Conservation (phyloP, 1,140 invertebrate genomes). For the Drosophila sp. region DNA sequence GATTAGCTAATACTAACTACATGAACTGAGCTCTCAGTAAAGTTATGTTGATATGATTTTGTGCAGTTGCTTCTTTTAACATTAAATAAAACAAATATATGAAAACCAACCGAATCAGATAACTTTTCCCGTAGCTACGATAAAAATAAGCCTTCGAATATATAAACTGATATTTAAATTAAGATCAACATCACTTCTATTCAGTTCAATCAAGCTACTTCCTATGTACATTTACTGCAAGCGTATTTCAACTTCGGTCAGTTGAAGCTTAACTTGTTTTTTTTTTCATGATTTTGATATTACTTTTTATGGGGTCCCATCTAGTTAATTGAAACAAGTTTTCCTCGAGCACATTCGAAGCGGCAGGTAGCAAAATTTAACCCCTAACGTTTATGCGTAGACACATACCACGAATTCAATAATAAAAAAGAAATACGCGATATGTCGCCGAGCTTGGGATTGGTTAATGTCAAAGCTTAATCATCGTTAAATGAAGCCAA, state of each 20-base stretch:
- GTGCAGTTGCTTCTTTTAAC: neutral
- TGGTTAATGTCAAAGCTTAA: conserved; percentile 26
- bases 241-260: conserved; percentile 9
- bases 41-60: neutral
- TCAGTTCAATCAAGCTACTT: too few species aligned
- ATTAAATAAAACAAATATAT: neutral
- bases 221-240: neutral
- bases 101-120: neutral
- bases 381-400: conserved; percentile 27
- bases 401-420: conserved; percentile 25
- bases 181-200: neutral
- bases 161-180: too few species aligned
- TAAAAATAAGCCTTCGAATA: neutral
- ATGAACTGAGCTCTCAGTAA: neutral
- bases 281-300: neutral
- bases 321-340: conserved; percentile 29
- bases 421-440: neutral
- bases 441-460: neutral
- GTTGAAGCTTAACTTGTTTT: neutral
- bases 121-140: neutral
- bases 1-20: neutral
- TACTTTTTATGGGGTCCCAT: conserved; percentile 2
- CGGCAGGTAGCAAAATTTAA: conserved; percentile 15
- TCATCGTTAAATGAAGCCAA: neutral
- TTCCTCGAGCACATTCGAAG: conserved; percentile 29